Evolutionary conservation across 1,140 invertebrate species (phyloP).

Genomic region (Penaeus chinensis): DNA sequence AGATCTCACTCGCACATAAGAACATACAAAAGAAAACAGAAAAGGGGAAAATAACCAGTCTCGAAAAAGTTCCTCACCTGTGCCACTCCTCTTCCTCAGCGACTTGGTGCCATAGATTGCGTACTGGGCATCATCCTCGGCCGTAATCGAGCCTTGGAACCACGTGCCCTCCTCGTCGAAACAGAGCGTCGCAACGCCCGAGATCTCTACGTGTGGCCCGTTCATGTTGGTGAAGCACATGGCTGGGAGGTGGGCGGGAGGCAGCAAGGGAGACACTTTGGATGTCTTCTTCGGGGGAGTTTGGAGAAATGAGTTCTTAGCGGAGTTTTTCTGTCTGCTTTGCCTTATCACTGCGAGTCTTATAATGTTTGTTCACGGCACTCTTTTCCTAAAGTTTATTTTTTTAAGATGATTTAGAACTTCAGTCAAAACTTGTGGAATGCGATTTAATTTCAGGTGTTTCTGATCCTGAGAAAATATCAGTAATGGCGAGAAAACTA

Average conservation of each 20-base stretch:
- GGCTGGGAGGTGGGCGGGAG: background rate
- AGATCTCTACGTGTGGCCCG: constrained; percentile 61
- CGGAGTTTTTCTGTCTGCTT: background rate
- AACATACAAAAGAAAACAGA: background rate
- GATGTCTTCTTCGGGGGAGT: background rate
- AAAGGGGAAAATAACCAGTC: background rate
- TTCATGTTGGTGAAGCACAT: constrained; percentile 51
- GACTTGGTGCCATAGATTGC: constrained; percentile 58
- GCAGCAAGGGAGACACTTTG: background rate
- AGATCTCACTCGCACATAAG: no score
- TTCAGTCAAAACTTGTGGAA: no score
- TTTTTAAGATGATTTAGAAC: no score
- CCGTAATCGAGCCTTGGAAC: constrained; percentile 67
- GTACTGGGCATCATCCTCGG: constrained; percentile 66
- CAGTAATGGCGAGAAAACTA: no score
- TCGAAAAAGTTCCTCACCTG: constrained; percentile 18
- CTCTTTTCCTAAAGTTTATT: no score
- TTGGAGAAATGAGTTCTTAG: no score
- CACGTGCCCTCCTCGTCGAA: constrained; percentile 67
- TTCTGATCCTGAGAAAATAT: no score
- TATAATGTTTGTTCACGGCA: no score
- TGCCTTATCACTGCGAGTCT: no score
- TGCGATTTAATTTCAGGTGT: no score
- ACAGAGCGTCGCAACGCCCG: constrained; percentile 68
- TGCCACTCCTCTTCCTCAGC: constrained; percentile 22